A percentile compares a stretch with the other conserved stretches of the same genome.
These are phyloP conservation scores for Lingula anatina DNA, from an alignment of 2,888 invertebrate species.

Conservation along the genomic window DNA sequence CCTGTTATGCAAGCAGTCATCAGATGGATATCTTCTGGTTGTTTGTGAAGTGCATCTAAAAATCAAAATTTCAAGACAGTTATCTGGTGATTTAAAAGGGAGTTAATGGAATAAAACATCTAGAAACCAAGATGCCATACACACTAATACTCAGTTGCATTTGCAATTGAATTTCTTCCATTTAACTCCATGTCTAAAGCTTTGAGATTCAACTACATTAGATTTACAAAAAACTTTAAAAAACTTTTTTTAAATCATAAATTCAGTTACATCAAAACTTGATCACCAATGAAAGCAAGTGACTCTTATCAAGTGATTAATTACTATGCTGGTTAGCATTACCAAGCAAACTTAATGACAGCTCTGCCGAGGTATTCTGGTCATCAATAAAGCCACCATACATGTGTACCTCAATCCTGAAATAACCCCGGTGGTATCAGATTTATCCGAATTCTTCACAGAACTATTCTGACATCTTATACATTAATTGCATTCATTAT, in stretches of 20 bases:
- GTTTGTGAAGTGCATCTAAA: conserved; percentile 56
- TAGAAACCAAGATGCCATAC: too few species aligned
- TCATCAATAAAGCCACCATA: conserved; percentile 88
- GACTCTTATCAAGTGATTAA: neutral
- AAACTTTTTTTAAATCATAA: too few species aligned
- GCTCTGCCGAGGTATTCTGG: conserved; percentile 79
- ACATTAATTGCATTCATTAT: neutral
- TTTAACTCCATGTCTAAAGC: neutral
- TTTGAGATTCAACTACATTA: too few species aligned
- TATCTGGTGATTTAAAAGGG: too few species aligned
- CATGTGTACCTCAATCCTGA: conserved; percentile 78
- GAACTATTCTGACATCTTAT: neutral
- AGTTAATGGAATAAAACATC: too few species aligned
- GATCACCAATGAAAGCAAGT: too few species aligned
- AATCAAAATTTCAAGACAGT: too few species aligned
- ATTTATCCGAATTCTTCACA: neutral
- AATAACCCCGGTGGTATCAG: too few species aligned
- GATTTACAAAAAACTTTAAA: too few species aligned
- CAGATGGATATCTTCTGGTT: conserved; percentile 80
- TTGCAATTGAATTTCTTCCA: neutral
- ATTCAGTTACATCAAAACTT: too few species aligned
- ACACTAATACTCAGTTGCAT: too few species aligned
- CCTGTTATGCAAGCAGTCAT: conserved; percentile 81
- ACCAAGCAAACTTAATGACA: conserved; percentile 86
- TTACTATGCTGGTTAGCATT: conserved; percentile 53